These are phyloP conservation scores for Ia io DNA, from an alignment of 2,113 vertebrate species.

Conservation along the genomic window DNA sequence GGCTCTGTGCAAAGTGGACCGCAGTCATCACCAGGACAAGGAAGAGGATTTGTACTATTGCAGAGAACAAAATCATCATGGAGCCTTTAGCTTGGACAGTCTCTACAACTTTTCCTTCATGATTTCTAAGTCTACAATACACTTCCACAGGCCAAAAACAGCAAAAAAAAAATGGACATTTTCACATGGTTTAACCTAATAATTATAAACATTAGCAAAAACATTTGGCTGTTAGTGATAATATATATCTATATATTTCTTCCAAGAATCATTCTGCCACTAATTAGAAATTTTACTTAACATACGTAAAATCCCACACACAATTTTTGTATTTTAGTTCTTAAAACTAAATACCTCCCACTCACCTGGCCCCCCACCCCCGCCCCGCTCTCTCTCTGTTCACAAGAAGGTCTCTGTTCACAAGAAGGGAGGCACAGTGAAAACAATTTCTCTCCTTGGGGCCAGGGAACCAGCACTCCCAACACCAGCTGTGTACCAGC, in stretches of 20 bases:
- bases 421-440: not conserved
- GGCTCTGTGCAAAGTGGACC: constrained; percentile 53
- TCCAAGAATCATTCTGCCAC: not conserved
- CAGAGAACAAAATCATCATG: not conserved
- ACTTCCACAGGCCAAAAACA: not conserved
- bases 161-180: not conserved
- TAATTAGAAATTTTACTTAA: constrained; percentile 5
- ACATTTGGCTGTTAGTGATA: not conserved
- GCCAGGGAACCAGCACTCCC: not conserved
- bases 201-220: not conserved
- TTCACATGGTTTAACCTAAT: not conserved
- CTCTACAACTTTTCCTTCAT: not conserved
- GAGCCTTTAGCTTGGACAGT: not conserved
- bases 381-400: too few species aligned
- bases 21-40: constrained; percentile 64
- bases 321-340: not conserved
- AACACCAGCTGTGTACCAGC: too few species aligned
- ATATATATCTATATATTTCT: not conserved
- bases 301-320: not conserved
- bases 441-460: not conserved
- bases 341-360: not conserved
- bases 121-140: not conserved
- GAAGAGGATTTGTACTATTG: constrained; percentile 69
- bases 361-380: too few species aligned
- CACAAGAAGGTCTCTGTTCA: not conserved